phyloP scores from a whole-genome alignment of 2,797 vertebrate species.

The Fundulus diaphanus region DNA sequence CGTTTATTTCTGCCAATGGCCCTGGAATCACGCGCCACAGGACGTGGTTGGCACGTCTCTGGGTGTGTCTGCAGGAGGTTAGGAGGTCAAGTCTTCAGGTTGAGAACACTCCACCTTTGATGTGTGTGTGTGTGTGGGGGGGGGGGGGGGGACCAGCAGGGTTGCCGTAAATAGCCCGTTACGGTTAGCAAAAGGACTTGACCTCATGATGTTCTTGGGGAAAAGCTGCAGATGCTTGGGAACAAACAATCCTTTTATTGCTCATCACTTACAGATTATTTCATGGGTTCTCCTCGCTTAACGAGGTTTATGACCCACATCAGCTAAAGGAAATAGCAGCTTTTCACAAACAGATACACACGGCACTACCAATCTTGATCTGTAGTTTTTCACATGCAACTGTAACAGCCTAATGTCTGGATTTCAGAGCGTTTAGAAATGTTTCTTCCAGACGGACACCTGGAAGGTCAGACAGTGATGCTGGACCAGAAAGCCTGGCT shows the following conservation, averaged over 20 bases:
- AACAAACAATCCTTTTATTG: conserved; percentile 53
- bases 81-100: conserved; percentile 43
- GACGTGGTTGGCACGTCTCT: conserved; percentile 30
- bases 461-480: not conserved
- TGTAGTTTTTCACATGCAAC: not conserved
- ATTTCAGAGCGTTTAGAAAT: not conserved
- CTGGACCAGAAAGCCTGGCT: not conserved
- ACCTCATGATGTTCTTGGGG: conserved; percentile 55
- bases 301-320: conserved; percentile 29
- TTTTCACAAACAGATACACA: not conserved
- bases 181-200: conserved; percentile 53
- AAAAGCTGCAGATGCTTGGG: conserved; percentile 27
- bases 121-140: too few species aligned
- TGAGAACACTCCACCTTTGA: conserved; percentile 39
- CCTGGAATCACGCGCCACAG: conserved; percentile 23
- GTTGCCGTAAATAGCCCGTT: conserved; percentile 49
- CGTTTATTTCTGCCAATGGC: conserved; percentile 38
- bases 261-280: conserved; percentile 39
- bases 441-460: not conserved
- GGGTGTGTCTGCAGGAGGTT: conserved; percentile 26
- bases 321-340: not conserved
- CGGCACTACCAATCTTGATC: not conserved
- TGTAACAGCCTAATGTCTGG: not conserved
- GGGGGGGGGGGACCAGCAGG: too few species aligned
- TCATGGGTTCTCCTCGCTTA: conserved; percentile 20